These are phyloP conservation scores for Phyllopteryx taeniolatus DNA, from an alignment of 2,113 vertebrate genomes.

Conservation along the genomic window DNA sequence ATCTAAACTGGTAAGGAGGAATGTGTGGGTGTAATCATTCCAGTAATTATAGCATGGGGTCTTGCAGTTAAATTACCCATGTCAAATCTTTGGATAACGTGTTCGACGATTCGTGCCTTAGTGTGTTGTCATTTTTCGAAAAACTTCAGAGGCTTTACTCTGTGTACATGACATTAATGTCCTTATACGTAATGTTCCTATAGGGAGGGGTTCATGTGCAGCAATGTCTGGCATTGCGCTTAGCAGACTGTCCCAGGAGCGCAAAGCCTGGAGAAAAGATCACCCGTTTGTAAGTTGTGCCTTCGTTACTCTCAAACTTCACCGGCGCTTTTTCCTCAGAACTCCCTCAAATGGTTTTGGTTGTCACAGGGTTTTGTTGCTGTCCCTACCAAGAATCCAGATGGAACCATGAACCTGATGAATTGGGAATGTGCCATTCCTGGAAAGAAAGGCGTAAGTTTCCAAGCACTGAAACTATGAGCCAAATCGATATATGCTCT, in stretches of 20 bases:
- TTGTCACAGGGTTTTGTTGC: constrained; percentile 90
- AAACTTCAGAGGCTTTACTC: background rate
- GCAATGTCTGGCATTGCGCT: constrained; percentile 97
- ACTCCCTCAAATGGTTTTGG: background rate
- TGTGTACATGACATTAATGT: background rate
- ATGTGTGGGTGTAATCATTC: background rate
- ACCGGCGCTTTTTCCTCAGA: too few relatives aligned
- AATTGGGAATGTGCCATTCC: constrained; percentile 99
- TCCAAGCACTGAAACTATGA: too few relatives aligned
- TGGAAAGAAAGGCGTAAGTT: constrained; percentile 93
- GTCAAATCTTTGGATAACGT: background rate
- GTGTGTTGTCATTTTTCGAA: background rate
- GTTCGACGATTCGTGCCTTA: background rate
- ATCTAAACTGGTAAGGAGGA: background rate
- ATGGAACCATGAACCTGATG: constrained; percentile 99
- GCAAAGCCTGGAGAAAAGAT: constrained; percentile 99
- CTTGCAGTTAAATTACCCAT: background rate
- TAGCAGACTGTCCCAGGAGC: constrained; percentile 97
- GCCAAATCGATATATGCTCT: background rate
- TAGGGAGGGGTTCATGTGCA: constrained; percentile 71
- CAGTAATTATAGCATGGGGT: background rate
- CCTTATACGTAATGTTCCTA: constrained; percentile 28
- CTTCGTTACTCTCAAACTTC: background rate
- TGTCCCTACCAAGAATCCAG: constrained; percentile 96
- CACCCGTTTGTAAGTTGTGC: constrained; percentile 91